phyloP scores from a whole-genome alignment of 2,888 invertebrate genomes.

The Osedax fenrisi region DNA sequence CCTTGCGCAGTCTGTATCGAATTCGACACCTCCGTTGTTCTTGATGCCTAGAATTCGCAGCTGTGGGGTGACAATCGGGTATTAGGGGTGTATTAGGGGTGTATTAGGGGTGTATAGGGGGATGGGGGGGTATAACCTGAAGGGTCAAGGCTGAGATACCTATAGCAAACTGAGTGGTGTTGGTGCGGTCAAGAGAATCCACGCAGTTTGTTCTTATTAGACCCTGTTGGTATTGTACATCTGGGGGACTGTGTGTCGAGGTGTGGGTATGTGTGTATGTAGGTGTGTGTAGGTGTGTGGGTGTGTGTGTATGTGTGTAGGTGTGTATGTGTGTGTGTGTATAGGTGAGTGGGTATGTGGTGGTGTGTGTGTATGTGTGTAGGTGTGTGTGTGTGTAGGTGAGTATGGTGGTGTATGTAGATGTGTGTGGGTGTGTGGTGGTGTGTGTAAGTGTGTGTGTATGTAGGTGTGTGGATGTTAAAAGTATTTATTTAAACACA shows the following conservation, averaged over 20 bases:
- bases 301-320: background rate
- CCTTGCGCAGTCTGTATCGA: constrained; percentile 80
- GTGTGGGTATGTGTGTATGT: background rate
- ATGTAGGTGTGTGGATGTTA: too few relatives aligned
- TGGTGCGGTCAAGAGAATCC: constrained; percentile 93
- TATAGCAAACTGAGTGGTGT: constrained; percentile 95
- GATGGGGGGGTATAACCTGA: constrained; percentile 31
- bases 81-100: background rate
- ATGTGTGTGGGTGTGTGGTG: too few relatives aligned
- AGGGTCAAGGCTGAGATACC: constrained; percentile 71
- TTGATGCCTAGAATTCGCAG: constrained; percentile 76
- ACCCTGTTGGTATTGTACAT: constrained; percentile 50
- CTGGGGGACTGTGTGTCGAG: background rate
- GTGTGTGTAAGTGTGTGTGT: too few relatives aligned
- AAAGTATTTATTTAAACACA: too few relatives aligned
- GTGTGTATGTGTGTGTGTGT: background rate
- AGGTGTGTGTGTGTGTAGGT: too few relatives aligned
- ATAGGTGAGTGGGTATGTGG: too few relatives aligned
- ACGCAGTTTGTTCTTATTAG: constrained; percentile 82
- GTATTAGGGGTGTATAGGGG: background rate
- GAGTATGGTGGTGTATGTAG: too few relatives aligned
- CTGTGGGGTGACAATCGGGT: constrained; percentile 52
- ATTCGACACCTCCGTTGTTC: constrained; percentile 61
- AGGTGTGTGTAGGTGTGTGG: background rate
- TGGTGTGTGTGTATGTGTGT: too few relatives aligned